These are phyloP conservation scores for Drosophila recens DNA, from an alignment of 2,888 invertebrate genomes.

Conservation along the genomic window DNA sequence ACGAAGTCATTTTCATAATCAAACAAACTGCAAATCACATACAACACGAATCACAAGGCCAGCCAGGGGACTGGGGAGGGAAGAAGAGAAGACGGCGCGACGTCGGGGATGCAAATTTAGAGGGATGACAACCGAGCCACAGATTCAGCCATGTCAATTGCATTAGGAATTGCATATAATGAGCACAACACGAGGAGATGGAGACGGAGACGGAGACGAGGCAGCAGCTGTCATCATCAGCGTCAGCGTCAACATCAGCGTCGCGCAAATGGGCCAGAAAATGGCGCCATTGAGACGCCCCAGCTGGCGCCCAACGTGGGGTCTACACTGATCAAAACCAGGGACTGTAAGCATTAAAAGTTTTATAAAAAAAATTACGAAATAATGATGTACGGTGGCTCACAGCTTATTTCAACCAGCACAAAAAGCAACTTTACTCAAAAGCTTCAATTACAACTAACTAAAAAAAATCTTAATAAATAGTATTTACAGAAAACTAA, in stretches of 20 bases:
- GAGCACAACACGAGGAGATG: constrained; percentile 39
- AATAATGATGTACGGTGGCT: too few relatives aligned
- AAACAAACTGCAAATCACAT: constrained; percentile 66
- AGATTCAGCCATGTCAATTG: constrained; percentile 69
- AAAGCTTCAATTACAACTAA: too few relatives aligned
- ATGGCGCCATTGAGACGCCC: constrained; percentile 67
- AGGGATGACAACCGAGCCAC: constrained; percentile 12
- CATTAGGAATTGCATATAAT: constrained; percentile 77
- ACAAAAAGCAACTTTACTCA: too few relatives aligned
- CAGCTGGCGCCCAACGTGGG: constrained; percentile 44
- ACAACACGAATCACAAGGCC: constrained; percentile 43
- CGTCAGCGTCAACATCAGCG: constrained; percentile 6
- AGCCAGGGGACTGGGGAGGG: neutral
- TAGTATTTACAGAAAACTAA: too few relatives aligned
- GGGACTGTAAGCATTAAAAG: too few relatives aligned
- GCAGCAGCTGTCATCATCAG: constrained; percentile 36
- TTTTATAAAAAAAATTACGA: too few relatives aligned
- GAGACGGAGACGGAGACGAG: constrained; percentile 1
- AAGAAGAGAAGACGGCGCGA: neutral
- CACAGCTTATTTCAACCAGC: too few relatives aligned
- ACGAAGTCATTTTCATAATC: constrained; percentile 68
- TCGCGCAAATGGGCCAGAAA: constrained; percentile 68
- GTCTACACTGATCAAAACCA: neutral
- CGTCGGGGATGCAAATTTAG: neutral
- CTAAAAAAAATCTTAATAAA: too few relatives aligned